Evolutionary conservation across 1,140 invertebrate species (phyloP).

Genomic region (Lethrus apterus): DNA sequence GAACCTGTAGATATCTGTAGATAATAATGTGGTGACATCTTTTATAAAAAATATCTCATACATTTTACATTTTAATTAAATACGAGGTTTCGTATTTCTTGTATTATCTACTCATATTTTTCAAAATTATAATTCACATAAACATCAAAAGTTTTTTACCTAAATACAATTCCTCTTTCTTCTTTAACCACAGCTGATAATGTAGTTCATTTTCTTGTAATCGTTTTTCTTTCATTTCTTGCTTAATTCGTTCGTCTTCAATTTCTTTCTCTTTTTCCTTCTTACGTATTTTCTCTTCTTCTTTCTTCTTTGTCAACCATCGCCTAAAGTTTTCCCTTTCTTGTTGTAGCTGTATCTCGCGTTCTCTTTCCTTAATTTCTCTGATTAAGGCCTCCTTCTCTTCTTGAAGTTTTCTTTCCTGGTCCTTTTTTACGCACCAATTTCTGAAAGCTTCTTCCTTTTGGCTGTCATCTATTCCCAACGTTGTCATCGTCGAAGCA

Average conservation of each 20-base stretch:
- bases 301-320: constrained; percentile 35
- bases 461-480: neutral
- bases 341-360: constrained; percentile 20
- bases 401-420: constrained; percentile 23
- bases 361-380: constrained; percentile 23
- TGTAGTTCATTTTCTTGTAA: constrained; percentile 44
- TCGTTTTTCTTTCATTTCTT: constrained; percentile 35
- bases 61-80: too few species aligned
- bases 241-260: constrained; percentile 31
- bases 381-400: constrained; percentile 20
- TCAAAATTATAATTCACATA: neutral
- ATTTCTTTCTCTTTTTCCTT: constrained; percentile 33
- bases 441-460: constrained; percentile 23
- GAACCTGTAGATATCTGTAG: neutral
- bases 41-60: too few species aligned
- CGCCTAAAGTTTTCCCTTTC: constrained; percentile 32
- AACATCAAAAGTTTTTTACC: constrained; percentile 29
- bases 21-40: too few species aligned
- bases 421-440: constrained; percentile 31
- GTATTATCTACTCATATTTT: too few species aligned
- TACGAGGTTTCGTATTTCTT: too few species aligned
- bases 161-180: constrained; percentile 47
- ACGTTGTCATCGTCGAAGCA: constrained; percentile 18
- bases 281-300: constrained; percentile 28
- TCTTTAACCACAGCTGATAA: constrained; percentile 44